A percentile compares a stretch with the other conserved stretches of the same genome.
These are phyloP conservation scores for Nephila pilipes DNA, from an alignment of 1,140 invertebrate species.

Conservation along the genomic window DNA sequence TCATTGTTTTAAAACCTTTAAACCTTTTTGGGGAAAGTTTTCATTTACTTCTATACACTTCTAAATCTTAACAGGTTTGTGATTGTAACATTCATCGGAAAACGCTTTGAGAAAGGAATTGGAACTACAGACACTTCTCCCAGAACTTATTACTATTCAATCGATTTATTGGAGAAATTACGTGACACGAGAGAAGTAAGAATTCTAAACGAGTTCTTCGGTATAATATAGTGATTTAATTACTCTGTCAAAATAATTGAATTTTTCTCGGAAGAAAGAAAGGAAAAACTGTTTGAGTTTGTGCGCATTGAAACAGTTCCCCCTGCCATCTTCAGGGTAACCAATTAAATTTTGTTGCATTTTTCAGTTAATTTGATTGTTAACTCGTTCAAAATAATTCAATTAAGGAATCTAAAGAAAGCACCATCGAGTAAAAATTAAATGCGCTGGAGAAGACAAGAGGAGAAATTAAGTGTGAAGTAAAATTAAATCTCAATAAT, in stretches of 20 bases:
- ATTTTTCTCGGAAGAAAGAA: neutral
- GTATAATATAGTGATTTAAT: neutral
- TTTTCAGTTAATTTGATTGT: neutral
- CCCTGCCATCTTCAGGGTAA: neutral
- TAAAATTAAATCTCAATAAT: too few relatives aligned
- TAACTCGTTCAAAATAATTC: too few relatives aligned
- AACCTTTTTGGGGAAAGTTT: neutral
- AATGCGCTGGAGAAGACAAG: too few relatives aligned
- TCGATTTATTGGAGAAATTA: conserved; percentile 8
- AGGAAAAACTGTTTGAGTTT: neutral
- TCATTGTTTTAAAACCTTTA: too few relatives aligned
- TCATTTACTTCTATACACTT: neutral
- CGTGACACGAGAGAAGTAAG: neutral
- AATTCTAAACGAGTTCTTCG: neutral
- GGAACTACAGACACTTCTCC: neutral
- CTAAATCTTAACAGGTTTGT: neutral
- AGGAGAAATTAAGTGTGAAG: too few relatives aligned
- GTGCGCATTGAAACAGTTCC: neutral
- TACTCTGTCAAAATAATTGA: neutral
- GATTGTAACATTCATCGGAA: conserved; percentile 26
- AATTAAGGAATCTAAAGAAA: too few relatives aligned
- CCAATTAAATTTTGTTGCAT: neutral
- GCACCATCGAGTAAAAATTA: too few relatives aligned
- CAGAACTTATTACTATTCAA: neutral
- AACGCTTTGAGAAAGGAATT: neutral